Evolutionary conservation across 2,113 vertebrate species (phyloP).

Genomic region (Dromiciops gliroides): DNA sequence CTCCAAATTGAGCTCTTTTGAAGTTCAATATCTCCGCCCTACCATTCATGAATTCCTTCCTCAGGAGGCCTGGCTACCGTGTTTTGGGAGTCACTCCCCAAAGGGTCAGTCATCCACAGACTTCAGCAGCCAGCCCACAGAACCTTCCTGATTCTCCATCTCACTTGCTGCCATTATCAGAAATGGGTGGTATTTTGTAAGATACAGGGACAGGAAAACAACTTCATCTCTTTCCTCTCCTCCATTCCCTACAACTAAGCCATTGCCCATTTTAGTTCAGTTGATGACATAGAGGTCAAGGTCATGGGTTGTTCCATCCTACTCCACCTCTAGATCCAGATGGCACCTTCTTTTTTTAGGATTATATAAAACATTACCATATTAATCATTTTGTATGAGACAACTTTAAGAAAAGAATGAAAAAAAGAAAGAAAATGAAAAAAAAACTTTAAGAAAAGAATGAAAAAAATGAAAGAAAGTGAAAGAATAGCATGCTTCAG

Average conservation of each 20-base stretch:
- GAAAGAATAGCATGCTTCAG: too few species aligned
- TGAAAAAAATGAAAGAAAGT: too few species aligned
- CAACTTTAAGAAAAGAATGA: too few species aligned
- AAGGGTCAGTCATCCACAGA: constrained; percentile 28
- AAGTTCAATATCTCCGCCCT: not conserved
- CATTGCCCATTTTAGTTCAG: not conserved
- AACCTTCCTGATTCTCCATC: constrained; percentile 33
- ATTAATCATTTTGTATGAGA: too few species aligned
- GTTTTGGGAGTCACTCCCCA: constrained; percentile 42
- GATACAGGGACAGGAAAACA: not conserved
- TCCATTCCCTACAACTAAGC: not conserved
- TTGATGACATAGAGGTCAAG: constrained; percentile 18
- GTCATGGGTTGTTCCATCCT: not conserved
- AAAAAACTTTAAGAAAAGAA: too few species aligned
- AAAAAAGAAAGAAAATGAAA: too few species aligned
- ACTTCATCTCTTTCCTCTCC: not conserved
- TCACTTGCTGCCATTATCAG: constrained; percentile 19
- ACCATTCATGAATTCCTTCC: constrained; percentile 51
- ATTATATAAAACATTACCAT: too few species aligned
- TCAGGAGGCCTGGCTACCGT: constrained; percentile 29
- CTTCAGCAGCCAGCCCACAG: not conserved
- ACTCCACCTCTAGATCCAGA: not conserved
- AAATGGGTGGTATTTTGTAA: not conserved
- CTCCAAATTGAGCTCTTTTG: not conserved
- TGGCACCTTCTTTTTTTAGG: not conserved